Percentiles rank a stretch among this genome's conserved stretches.
phyloP scores from a whole-genome alignment of 2,113 vertebrate species.

The Pteruthius melanotis region DNA sequence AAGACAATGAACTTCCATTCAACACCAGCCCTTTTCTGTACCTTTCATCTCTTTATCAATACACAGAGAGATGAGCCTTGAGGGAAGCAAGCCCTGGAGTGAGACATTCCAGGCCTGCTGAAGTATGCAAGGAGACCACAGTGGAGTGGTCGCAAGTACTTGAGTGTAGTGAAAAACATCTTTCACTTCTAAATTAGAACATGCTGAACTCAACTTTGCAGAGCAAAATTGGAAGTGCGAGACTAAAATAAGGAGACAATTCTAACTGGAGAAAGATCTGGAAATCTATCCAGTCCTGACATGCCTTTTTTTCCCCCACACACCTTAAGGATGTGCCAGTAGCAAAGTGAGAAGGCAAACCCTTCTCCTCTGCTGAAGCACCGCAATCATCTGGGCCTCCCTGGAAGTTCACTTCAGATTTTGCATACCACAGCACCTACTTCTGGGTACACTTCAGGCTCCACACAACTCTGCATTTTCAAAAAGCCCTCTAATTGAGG shows the following conservation, averaged over 20 bases:
- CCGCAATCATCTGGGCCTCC: not conserved
- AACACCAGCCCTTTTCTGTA: not conserved
- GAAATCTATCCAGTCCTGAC: not conserved
- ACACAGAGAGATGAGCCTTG: not conserved
- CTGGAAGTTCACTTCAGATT: not conserved
- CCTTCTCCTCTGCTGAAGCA: not conserved
- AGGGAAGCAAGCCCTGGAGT: not conserved
- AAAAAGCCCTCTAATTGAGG: not conserved
- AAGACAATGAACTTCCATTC: conserved; percentile 12
- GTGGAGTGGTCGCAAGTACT: not conserved
- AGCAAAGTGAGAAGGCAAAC: not conserved
- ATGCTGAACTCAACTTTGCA: conserved; percentile 8
- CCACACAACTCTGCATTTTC: not conserved
- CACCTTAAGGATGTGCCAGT: not conserved
- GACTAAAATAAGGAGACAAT: conserved; percentile 38
- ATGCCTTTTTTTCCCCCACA: not conserved
- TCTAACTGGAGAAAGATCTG: not conserved
- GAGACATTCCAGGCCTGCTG: not conserved
- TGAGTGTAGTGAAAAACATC: not conserved
- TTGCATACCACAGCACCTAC: not conserved
- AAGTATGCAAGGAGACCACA: not conserved
- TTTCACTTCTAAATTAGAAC: conserved; percentile 39
- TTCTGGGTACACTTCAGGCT: not conserved
- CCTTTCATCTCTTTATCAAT: conserved; percentile 30
- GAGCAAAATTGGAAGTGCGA: not conserved